Base-by-base conservation (phyloP, 2,797 vertebrate genomes). In the Liasis olivaceus region DNA sequence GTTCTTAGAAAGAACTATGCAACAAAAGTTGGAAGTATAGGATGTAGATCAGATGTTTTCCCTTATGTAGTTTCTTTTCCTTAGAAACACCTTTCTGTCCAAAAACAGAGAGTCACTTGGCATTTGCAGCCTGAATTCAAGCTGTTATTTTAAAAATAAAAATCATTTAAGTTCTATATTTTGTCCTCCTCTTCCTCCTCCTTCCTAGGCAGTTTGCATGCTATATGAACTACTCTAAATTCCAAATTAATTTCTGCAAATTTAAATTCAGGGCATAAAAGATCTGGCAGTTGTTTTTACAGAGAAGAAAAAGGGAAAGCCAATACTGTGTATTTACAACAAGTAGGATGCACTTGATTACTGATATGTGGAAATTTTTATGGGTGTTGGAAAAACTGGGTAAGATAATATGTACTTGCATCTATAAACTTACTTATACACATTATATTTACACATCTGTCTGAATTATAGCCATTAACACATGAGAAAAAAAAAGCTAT, bases 11-110 rank as follows among this genome's bases (percentile, higher is more conserved):
- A 86, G 36, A 94, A 95, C 91, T 91, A 94, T 63, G 28, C 72
- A 89, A 60, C 85, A 59, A 94, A 96, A 95, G 88, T n/a, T 94
- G 60, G 12, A 95, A 92, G 62, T 42, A 89, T 26, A 93, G 92
- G 87, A 96, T 96, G 90, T 63, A 2, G 4, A 17, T 90, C 84
- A n/a, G 88, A 92, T 69, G 72, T 96, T 96, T 95, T 89, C 91
- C 66, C 87, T 87, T 62, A 91, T 96, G 81, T 87, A 60, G 91
- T 47, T 31, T 59, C 56, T 92, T 88, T 20, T 89, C 28, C 60
- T 93, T 36, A 93, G 54, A 92, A 93, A 88, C 90, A 0, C 0
- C 90, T 91, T 95, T 93, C 64, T 28, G 90, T 60, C 2, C 0
- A 42, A 42, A 60, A 89, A 72, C 56, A 88, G 93, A 58, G 17